Evolutionary conservation across 2,113 vertebrate species (phyloP).

Genomic region (Neomonachus schauinslandi): DNA sequence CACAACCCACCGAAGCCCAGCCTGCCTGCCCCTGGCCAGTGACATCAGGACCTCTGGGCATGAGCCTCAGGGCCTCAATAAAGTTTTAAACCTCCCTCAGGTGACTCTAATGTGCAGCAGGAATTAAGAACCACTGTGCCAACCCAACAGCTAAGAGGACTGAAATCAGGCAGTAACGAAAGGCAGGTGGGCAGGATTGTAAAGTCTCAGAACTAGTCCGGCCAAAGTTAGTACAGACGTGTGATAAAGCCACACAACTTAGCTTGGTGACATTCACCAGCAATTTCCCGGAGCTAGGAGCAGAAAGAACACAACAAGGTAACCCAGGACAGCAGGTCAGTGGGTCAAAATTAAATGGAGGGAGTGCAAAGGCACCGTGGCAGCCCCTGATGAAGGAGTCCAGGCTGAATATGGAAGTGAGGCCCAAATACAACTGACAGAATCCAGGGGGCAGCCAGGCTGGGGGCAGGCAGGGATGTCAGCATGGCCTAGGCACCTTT

Average conservation of each 20-base stretch:
- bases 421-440: neutral
- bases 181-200: rapidly evolving
- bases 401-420: neutral
- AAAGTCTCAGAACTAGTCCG: neutral
- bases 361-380: neutral
- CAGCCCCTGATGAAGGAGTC: neutral
- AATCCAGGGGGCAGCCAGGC: neutral
- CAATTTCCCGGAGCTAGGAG: neutral
- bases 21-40: neutral
- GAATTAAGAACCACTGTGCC: neutral
- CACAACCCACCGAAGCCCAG: neutral
- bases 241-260: neutral
- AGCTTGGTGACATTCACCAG: neutral
- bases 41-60: neutral
- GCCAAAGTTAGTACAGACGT: neutral
- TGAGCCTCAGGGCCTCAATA: neutral
- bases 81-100: neutral
- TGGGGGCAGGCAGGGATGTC: neutral
- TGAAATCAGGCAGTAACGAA: neutral
- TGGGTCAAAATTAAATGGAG: neutral
- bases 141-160: neutral
- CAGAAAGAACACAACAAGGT: neutral
- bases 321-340: neutral
- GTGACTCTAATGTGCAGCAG: neutral
- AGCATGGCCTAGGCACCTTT: neutral